These are phyloP conservation scores for Mionectes macconnelli DNA, from an alignment of 2,113 vertebrate genomes.

Conservation along the genomic window DNA sequence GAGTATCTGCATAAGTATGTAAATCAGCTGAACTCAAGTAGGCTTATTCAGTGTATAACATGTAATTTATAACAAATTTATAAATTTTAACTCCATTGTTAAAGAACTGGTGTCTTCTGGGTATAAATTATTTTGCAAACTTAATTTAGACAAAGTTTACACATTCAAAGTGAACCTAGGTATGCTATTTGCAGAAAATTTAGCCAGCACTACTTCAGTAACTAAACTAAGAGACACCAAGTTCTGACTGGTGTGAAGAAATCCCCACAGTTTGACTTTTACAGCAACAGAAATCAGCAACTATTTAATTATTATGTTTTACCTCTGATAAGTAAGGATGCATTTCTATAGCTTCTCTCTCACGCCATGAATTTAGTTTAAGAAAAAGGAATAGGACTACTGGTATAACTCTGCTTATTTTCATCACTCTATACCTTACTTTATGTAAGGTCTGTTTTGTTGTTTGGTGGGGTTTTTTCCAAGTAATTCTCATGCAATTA, in stretches of 20 bases:
- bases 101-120: neutral
- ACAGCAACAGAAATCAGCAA: neutral
- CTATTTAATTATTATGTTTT: neutral
- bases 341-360: neutral
- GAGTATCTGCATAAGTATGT: neutral
- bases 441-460: neutral
- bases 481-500: neutral
- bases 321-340: neutral
- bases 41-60: neutral
- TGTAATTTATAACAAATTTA: neutral
- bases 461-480: neutral
- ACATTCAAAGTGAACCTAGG: neutral
- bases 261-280: neutral
- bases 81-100: neutral
- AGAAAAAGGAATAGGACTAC: neutral
- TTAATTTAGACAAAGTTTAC: neutral
- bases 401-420: neutral
- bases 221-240: neutral
- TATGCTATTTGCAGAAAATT: neutral
- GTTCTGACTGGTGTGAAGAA: neutral
- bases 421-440: neutral
- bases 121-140: neutral
- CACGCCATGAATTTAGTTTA: neutral
- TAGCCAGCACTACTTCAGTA: neutral
- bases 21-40: neutral